Conservation (phyloP, 2,113 vertebrate genomes). For the Bos javanicus region DNA sequence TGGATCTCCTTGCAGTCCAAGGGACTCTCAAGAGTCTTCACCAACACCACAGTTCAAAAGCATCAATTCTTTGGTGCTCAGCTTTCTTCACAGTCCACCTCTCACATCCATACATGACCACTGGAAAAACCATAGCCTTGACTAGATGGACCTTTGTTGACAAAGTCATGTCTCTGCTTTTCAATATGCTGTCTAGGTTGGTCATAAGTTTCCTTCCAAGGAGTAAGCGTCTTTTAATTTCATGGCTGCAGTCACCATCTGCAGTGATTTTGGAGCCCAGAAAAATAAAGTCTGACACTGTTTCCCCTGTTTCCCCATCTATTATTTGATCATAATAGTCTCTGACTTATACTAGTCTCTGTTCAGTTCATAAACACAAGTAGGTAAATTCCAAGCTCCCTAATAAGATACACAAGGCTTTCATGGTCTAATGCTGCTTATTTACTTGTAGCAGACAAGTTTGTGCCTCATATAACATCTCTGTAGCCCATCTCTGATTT, state of each 20-base stretch:
- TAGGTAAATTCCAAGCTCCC: not conserved
- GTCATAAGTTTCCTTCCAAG: not conserved
- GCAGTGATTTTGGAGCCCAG: not conserved
- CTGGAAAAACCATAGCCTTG: not conserved
- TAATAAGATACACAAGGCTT: not conserved
- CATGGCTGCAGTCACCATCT: not conserved
- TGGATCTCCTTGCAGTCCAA: not conserved
- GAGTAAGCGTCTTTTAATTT: not conserved
- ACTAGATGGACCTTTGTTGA: not conserved
- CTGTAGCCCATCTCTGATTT: not conserved
- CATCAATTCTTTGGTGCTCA: rapidly evolving
- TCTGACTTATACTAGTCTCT: not conserved
- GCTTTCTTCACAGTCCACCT: not conserved
- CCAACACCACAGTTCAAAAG: not conserved
- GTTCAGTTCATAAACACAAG: not conserved
- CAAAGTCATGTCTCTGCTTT: not conserved
- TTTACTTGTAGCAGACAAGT: not conserved
- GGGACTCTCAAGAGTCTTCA: not conserved
- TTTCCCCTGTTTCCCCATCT: not conserved
- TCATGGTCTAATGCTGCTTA: not conserved
- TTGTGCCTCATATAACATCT: not conserved
- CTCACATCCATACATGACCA: not conserved
- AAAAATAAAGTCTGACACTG: not conserved
- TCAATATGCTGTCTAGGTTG: not conserved
- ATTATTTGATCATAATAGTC: not conserved